phyloP scores from a whole-genome alignment of 2,113 vertebrate species.

The Amblyopsis rosae region DNA sequence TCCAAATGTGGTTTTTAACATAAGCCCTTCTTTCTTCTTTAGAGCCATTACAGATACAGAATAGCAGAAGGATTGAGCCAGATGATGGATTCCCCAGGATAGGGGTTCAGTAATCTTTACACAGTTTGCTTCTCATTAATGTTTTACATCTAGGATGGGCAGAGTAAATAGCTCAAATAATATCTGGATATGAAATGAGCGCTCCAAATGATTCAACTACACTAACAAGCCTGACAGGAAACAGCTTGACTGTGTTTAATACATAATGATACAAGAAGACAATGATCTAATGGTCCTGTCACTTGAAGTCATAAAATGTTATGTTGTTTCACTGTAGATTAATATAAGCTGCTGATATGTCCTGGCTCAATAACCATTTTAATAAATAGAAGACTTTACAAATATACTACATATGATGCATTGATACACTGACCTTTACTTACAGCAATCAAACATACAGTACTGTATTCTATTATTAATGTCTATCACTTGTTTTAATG shows the following conservation, averaged over 20 bases:
- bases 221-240: constrained; percentile 35
- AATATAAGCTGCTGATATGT: neutral
- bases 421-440: neutral
- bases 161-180: constrained; percentile 59
- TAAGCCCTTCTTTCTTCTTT: too few species aligned
- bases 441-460: neutral
- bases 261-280: constrained; percentile 33
- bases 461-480: neutral
- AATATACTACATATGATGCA: neutral
- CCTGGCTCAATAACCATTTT: too few species aligned
- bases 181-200: constrained; percentile 32
- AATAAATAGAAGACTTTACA: too few species aligned
- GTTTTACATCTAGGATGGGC: constrained; percentile 32
- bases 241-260: constrained; percentile 68
- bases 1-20: too few species aligned
- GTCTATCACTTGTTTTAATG: constrained; percentile 18
- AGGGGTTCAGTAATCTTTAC: constrained; percentile 35
- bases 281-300: constrained; percentile 27
- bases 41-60: constrained; percentile 3
- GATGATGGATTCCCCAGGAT: constrained; percentile 40
- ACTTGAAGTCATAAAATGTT: constrained; percentile 5
- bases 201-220: constrained; percentile 42
- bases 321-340: constrained; percentile 19
- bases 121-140: constrained; percentile 66
- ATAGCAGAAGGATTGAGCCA: constrained; percentile 40